phyloP scores from a whole-genome alignment of 2,113 vertebrate species.

The Pseudorhombus dupliciocellatus region DNA sequence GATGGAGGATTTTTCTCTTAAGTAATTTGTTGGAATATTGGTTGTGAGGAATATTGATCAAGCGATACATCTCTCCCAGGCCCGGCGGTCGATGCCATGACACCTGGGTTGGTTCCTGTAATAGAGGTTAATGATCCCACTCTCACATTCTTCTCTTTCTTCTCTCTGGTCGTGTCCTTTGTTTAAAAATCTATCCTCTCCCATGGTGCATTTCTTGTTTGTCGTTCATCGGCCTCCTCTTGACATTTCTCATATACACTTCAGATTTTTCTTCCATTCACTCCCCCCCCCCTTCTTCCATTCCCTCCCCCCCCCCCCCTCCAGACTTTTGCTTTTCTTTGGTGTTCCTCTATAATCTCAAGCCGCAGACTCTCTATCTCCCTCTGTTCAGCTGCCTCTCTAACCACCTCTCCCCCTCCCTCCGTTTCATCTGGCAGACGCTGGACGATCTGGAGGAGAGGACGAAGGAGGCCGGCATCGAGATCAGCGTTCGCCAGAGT shows the following conservation, averaged over 20 bases:
- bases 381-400: conserved; percentile 40
- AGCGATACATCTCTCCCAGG: conserved; percentile 53
- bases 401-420: conserved; percentile 21
- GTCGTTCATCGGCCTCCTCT: conserved; percentile 14
- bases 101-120: conserved; percentile 55
- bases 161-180: conserved; percentile 20
- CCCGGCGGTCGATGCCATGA: conserved; percentile 52
- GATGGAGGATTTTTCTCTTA: conserved; percentile 51
- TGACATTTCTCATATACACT: conserved; percentile 44
- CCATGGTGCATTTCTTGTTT: conserved; percentile 25
- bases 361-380: conserved; percentile 21
- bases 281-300: neutral
- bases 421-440: conserved; percentile 82
- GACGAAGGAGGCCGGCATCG: conserved; percentile 91
- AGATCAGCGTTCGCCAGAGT: conserved; percentile 95
- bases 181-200: conserved; percentile 37
- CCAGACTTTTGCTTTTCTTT: conserved; percentile 20
- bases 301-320: neutral
- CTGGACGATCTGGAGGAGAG: conserved; percentile 93
- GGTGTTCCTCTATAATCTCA: conserved; percentile 35
- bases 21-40: conserved; percentile 72
- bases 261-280: conserved; percentile 1
- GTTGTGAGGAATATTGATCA: conserved; percentile 70
- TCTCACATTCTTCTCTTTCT: conserved; percentile 28
- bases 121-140: conserved; percentile 71